Base-by-base conservation (phyloP, 2,113 vertebrate genomes). In the Phoxinus phoxinus region DNA sequence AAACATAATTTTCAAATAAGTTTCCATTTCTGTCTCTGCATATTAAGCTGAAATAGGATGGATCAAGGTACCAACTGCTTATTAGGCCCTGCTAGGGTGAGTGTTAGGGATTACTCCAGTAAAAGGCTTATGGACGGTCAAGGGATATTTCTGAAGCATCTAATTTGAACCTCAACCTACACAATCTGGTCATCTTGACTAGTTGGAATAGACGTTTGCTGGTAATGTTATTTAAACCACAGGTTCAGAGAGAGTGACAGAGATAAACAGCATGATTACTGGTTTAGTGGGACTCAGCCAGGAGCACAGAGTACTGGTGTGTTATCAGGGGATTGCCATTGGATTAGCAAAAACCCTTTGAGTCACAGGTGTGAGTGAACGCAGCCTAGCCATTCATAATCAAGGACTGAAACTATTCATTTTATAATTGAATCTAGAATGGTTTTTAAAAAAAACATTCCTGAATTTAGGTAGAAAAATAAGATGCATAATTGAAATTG, bases 61-160 rank as follows among this genome's bases (percentile, higher is more conserved):
- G 69, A 51, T 61, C 17, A 82, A 27, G 83, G 86, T 84, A 87
- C 78, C 73, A 94, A 92, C 91, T 92, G 90, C 93, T 94, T 95
- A 94, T 90, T 84, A 85, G 81, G 88, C 80, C 89, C 92, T 90
- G 91, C 89, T 88, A 89, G 90, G 90, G 89, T 87, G 90, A 91
- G 88, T 91, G 88, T 81, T 71, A 89, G 59, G 93, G 94, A 94
- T 95, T 95, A 94, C 89, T 84, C 85, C 88, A 90, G 92, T 94
- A 93, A 95, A 93, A 91, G 90, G 94, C 94, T 95, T 94, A 95
- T 90, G 88, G 89, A 90, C 92, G 91, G 92, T 90, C 91, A 90
- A 91, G 89, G 91, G 93, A 93, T 93, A 94, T 94, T 94, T 94
- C 87, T 82, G 91, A 93, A 91, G 90, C 89, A 86, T 91, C 93